Conservation (phyloP, 2,113 vertebrate species). For the Marmota flaviventris region DNA sequence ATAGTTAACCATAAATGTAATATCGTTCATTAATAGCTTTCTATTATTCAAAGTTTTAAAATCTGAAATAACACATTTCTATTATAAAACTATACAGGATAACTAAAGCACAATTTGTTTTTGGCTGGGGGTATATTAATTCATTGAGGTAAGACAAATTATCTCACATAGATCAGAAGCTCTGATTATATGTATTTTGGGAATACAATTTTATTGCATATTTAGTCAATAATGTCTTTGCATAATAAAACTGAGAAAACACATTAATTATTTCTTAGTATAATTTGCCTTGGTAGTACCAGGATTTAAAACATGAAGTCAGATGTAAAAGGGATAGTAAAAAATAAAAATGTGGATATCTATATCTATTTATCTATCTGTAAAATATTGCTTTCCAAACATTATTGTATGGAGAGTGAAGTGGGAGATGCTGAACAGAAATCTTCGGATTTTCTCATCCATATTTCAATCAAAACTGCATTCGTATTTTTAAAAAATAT, state of each 20-base stretch:
- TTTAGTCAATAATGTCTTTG: background rate
- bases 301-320: background rate
- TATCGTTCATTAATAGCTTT: background rate
- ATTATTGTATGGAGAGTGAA: background rate
- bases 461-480: background rate
- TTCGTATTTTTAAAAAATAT: background rate
- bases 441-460: background rate
- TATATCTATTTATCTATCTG: background rate
- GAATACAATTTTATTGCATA: background rate
- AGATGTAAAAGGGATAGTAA: background rate
- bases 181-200: background rate
- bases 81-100: background rate
- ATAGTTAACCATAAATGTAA: background rate
- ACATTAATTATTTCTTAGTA: background rate
- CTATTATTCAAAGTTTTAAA: background rate
- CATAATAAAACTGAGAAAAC: background rate
- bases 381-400: background rate
- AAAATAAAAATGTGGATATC: background rate
- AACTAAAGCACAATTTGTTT: background rate
- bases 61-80: background rate
- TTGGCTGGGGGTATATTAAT: background rate
- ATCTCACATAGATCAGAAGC: background rate
- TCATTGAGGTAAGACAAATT: background rate
- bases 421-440: background rate
- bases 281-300: background rate